phyloP scores from a whole-genome alignment of 2,888 invertebrate genomes.

The Tupiocoris notatus region DNA sequence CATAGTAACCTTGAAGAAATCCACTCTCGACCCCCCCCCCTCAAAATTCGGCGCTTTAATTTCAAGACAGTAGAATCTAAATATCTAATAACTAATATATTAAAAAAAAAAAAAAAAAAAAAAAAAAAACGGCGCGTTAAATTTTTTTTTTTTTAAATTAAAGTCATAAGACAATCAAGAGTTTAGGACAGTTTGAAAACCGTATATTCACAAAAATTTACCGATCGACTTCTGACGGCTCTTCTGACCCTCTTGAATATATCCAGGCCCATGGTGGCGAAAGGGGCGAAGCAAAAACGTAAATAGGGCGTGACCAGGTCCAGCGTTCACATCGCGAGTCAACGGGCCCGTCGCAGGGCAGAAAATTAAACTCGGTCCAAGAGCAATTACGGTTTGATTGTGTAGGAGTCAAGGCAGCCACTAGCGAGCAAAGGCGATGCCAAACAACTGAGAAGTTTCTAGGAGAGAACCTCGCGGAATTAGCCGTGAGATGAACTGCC shows the following conservation, averaged over 20 bases:
- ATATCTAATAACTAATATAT: no score
- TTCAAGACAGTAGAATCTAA: no score
- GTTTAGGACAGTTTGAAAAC: no score
- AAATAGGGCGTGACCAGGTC: neutral
- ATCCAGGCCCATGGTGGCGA: slow-evolving; percentile 7
- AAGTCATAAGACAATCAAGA: no score
- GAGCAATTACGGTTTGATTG: neutral
- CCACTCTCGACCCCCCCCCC: no score
- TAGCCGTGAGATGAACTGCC: neutral
- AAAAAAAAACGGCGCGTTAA: no score
- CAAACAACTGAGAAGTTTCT: neutral
- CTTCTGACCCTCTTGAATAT: slow-evolving; percentile 13
- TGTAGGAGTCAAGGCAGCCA: neutral
- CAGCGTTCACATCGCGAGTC: neutral
- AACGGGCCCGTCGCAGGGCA: neutral
- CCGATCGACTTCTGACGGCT: slow-evolving; percentile 20
- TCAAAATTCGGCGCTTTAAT: no score
- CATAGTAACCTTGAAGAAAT: no score
- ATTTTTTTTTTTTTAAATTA: no score
- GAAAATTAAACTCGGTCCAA: neutral
- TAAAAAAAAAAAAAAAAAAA: no score
- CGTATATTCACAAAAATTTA: no score
- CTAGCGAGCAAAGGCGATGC: neutral
- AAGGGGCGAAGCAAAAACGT: neutral
- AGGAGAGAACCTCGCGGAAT: neutral